Evolutionary conservation across 2,797 vertebrate species (phyloP), one percentile per base, ranked within the genome.

Genomic region (Lutjanus campechanus): DNA sequence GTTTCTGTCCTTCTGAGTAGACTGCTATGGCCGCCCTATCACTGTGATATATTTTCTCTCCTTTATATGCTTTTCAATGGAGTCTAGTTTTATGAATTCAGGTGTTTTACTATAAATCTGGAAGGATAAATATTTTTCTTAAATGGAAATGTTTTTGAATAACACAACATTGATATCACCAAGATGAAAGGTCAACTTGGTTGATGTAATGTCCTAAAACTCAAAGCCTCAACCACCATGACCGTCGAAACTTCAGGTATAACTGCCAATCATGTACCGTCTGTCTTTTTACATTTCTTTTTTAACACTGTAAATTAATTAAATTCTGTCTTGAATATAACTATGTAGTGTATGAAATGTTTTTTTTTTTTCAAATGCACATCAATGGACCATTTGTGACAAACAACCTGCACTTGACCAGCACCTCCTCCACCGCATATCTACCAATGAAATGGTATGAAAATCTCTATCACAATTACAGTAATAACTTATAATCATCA

Each of bases 301-400:
- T 82, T 81, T 59, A 71, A 77, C 7, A 64, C 43, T 66, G 44
- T 79, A 41, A 77, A 85, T 68, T 25, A 73, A 82, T 68, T 25
- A 73, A 82, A 79, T 11, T 25, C 9, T 75, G 22, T 68, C 54
- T 76, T 83, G 51, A 80, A 36, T 58, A 29, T 69, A 74, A 64
- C 65, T 0, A 6, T 25, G 2, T 4, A 61, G 10, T 49, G 41
- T 58, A 13, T 55, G 20, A 25, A 7, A 55, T 25, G 22, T 11
- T 11, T 25, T 15, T 55, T 15, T 55, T 25, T 55, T 25, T 8
- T 2, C 12, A 17, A 50, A 50, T 50, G 49, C 46, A 50, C 16
- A 50, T 7, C 16, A 50, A 2, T 50, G 49, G 16, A 17, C 16
- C 55, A n/a, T 51, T n/a, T 51, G 1, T 51, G 8, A 17, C 13